Percentiles rank a stretch among this genome's conserved stretches.
phyloP scores from a whole-genome alignment of 30 jellyfish, hydroid and myxozoan genomes.

The Chrysaora quinquecirrha region DNA sequence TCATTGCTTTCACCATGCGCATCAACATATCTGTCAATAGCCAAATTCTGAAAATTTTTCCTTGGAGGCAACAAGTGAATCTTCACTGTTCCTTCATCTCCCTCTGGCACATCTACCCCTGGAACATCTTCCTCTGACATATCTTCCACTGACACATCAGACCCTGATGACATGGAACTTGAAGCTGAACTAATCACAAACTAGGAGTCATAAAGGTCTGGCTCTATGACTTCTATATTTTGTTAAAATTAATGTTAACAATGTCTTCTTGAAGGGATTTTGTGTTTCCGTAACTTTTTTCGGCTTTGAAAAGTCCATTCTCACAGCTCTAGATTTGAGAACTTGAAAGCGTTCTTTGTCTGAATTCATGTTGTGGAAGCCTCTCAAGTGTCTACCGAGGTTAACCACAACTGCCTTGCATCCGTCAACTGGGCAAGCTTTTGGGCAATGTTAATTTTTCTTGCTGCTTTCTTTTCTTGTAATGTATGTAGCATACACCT shows the following conservation, averaged over 20 bases:
- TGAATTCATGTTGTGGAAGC: slow-evolving; percentile 38
- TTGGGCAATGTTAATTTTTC: slow-evolving; percentile 10
- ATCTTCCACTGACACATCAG: not conserved
- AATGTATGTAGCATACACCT: not conserved
- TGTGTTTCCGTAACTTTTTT: not conserved
- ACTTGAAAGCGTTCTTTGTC: slow-evolving; percentile 11
- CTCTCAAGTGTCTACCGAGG: slow-evolving; percentile 39
- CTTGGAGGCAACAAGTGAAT: too few relatives aligned
- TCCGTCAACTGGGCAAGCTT: slow-evolving; percentile 57
- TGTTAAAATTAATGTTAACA: slow-evolving; percentile 24
- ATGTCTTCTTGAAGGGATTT: slow-evolving; percentile 1
- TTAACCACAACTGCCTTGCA: slow-evolving; percentile 38
- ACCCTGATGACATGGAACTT: not conserved
- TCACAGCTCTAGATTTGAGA: slow-evolving; percentile 33
- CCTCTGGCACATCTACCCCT: too few relatives aligned
- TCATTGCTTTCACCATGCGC: not conserved
- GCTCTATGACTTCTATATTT: slow-evolving; percentile 12
- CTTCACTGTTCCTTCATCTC: too few relatives aligned
- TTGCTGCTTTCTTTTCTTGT: slow-evolving; percentile 17
- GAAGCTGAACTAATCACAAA: slow-evolving; percentile 6
- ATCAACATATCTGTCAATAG: not conserved
- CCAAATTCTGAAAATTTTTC: too few relatives aligned
- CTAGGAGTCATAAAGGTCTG: slow-evolving; percentile 40
- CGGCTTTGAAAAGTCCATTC: slow-evolving; percentile 17
- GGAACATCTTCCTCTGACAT: not conserved